Evolutionary conservation across 2,888 invertebrate genomes (phyloP), one percentile per base, ranked within the genome.

Genomic region (Embidobia sp.): DNA sequence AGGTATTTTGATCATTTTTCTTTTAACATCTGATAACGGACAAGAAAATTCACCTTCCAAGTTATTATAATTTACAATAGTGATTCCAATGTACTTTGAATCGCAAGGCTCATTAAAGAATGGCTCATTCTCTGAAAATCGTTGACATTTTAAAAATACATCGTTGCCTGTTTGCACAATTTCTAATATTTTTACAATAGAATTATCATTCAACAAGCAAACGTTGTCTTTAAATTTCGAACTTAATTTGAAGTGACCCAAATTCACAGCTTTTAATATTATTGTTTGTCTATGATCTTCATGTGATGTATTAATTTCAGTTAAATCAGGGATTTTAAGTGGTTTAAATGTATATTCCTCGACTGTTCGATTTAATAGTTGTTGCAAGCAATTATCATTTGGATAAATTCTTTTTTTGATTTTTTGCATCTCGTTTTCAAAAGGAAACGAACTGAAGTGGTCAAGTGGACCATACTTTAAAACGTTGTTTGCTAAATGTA

Each of bases 1-100:
- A 26, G 55, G 40, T 6, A 40, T 11, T 42, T 59, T 59, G 5
- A 59, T 19, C 59, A 59, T 59, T 44, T 59, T 59, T 22, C 59
- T 29, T 19, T 59, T 18, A 13, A 59, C 16, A n/a, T 6, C 15
- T 6, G 6, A 2, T 13, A 44, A 13, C 15, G 31, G 5, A 33
- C 44, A 59, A 5, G 11, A 15, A 22, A 31, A 44, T 33, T 59
- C 59, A 18, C 3, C 13, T 11, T 8, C 16, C 5, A 59, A 2
- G 19, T 59, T 7, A 31, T 44, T 13, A 0, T 29, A 31, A 31
- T 29, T 19, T 10, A 44, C 22, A 13, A 44, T n/a, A 44, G 31
- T 18, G 10, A 42, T 59, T 6, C 59, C 59, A n/a, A 59, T 42
- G 1, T 11, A 29, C 29, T 10, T 57, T 7, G 57, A 59, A 18